Evolutionary conservation across 1,140 invertebrate species (phyloP).

Genomic region (Neodiprion pinetum): DNA sequence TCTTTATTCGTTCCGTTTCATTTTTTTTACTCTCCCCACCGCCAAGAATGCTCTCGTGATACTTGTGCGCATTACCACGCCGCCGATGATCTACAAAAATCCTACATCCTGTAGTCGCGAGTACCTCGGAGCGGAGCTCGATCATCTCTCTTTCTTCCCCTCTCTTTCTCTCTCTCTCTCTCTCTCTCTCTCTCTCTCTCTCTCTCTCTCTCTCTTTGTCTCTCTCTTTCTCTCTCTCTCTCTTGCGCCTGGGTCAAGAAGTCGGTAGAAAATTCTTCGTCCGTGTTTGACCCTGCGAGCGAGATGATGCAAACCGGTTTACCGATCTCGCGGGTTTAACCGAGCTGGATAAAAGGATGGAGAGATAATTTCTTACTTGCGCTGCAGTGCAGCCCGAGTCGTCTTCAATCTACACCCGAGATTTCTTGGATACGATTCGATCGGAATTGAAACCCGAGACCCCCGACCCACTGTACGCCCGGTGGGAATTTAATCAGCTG

Average conservation of each 20-base stretch:
- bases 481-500: too few species aligned
- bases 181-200: not conserved
- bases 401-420: not conserved
- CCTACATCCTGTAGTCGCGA: not conserved
- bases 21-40: too few species aligned
- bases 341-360: constrained; percentile 2
- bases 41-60: too few species aligned
- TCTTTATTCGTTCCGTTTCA: not conserved
- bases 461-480: not conserved
- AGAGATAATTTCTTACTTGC: not conserved
- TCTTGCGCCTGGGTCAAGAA: not conserved
- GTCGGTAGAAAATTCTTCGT: constrained; percentile 1
- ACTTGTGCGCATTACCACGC: too few species aligned
- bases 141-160: not conserved
- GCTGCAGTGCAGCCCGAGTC: not conserved
- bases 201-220: not conserved
- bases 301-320: constrained; percentile 7
- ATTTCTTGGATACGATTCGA: constrained; percentile 1
- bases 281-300: constrained; percentile 6
- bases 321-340: constrained; percentile 2
- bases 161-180: not conserved
- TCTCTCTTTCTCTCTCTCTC: not conserved
- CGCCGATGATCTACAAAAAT: not conserved
- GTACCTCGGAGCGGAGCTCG: not conserved
- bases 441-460: constrained; percentile 7